A percentile compares a stretch with the other conserved stretches of the same genome.
These are phyloP conservation scores for Hippocampus guttulatus DNA, from an alignment of 2,113 vertebrate genomes.

Conservation along the genomic window DNA sequence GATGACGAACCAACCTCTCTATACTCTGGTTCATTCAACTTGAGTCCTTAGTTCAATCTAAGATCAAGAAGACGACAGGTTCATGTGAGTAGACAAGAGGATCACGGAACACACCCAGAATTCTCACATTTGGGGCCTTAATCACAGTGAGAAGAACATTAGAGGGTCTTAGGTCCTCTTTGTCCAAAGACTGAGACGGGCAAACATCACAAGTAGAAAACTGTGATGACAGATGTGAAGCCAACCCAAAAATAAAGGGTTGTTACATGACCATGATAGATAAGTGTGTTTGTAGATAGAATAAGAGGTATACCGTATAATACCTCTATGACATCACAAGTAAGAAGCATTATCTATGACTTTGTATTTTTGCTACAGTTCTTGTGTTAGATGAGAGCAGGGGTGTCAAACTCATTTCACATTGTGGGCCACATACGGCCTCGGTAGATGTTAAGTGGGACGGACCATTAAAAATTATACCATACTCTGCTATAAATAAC, in stretches of 20 bases:
- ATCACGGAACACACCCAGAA: neutral
- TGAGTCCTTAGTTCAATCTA: neutral
- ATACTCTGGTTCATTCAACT: neutral
- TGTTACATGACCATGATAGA: neutral
- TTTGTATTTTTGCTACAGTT: too few species aligned
- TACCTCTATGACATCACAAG: neutral
- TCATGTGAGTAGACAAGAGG: neutral
- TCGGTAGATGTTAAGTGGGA: too few species aligned
- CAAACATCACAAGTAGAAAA: neutral
- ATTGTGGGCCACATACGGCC: too few species aligned
- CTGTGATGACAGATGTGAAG: neutral
- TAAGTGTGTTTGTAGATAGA: too few species aligned
- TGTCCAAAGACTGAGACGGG: neutral
- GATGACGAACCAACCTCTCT: neutral
- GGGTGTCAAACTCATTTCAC: too few species aligned
- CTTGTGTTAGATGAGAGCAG: too few species aligned
- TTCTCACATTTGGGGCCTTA: neutral
- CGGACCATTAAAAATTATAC: too few species aligned
- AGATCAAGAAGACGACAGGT: neutral
- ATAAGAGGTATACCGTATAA: neutral
- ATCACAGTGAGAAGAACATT: neutral
- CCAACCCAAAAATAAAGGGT: neutral
- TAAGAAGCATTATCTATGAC: neutral
- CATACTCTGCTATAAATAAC: too few species aligned
- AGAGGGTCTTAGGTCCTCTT: neutral